These are phyloP conservation scores for Sarcophaga rosellei DNA, from an alignment of 2,888 invertebrate species.

Conservation along the genomic window DNA sequence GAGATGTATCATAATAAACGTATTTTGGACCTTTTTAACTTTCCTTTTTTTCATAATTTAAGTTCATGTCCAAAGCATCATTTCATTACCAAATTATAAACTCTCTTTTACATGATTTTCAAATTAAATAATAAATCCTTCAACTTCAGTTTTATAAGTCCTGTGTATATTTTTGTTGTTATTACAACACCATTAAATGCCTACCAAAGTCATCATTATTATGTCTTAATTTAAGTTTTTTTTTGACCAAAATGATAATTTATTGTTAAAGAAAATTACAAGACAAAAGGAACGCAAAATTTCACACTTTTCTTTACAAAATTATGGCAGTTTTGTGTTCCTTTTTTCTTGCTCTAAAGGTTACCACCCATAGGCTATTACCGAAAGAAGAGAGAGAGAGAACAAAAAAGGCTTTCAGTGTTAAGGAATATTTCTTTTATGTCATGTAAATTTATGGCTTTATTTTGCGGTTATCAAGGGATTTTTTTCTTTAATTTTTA, in stretches of 20 bases:
- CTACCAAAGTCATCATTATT: slow-evolving; percentile 65
- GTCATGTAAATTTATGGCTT: slow-evolving; percentile 57
- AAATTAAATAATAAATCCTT: slow-evolving; percentile 58
- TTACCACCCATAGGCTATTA: slow-evolving; percentile 63
- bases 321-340: background rate
- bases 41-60: too few relatives aligned
- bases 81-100: background rate
- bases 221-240: slow-evolving; percentile 64
- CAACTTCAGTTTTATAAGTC: slow-evolving; percentile 40
- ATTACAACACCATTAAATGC: slow-evolving; percentile 55
- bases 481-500: too few relatives aligned
- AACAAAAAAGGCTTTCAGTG: slow-evolving; percentile 19
- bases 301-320: slow-evolving; percentile 49
- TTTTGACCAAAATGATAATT: slow-evolving; percentile 50
- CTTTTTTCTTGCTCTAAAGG: slow-evolving; percentile 39
- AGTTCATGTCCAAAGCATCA: background rate
- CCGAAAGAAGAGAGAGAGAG: background rate
- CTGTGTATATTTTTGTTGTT: slow-evolving; percentile 27
- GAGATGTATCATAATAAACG: too few relatives aligned
- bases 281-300: slow-evolving; percentile 17
- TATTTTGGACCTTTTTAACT: too few relatives aligned
- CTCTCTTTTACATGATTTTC: background rate
- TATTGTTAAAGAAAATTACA: slow-evolving; percentile 36
- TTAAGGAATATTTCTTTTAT: slow-evolving; percentile 39
- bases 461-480: background rate